Conservation (phyloP, 2,113 vertebrate genomes). For the Cyprinodon tularosa region DNA sequence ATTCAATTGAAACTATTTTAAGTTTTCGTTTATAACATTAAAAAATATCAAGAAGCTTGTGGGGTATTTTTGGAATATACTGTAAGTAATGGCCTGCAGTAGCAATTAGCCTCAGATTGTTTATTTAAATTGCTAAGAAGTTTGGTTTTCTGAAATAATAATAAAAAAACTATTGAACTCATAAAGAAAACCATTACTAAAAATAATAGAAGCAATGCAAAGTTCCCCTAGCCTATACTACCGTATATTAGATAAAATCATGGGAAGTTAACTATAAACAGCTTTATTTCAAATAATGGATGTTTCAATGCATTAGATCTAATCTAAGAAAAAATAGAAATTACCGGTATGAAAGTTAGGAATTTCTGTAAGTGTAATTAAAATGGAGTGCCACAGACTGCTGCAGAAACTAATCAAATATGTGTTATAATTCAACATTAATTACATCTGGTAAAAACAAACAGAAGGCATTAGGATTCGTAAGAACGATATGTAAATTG, state of each 20-base stretch:
- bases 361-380: slow-evolving; percentile 38
- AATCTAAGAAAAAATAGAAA: slow-evolving; percentile 32
- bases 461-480: not conserved
- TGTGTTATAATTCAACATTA: slow-evolving; percentile 15
- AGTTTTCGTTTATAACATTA: not conserved
- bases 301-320: slow-evolving; percentile 17
- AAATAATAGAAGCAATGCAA: not conserved
- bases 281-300: slow-evolving; percentile 9
- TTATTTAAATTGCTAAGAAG: not conserved
- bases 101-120: not conserved
- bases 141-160: not conserved
- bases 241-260: slow-evolving; percentile 6
- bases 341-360: slow-evolving; percentile 41
- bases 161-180: not conserved
- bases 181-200: slow-evolving; percentile 26
- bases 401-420: slow-evolving; percentile 60
- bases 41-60: not conserved
- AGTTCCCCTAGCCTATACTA: not conserved
- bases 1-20: not conserved
- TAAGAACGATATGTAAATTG: slow-evolving; percentile 7
- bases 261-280: slow-evolving; percentile 4
- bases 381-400: slow-evolving; percentile 65
- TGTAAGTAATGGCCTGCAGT: not conserved
- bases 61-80: not conserved
- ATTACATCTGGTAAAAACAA: slow-evolving; percentile 29